Conservation (phyloP, 1,140 invertebrate genomes). For the Pseudomyrmex gracilis region DNA sequence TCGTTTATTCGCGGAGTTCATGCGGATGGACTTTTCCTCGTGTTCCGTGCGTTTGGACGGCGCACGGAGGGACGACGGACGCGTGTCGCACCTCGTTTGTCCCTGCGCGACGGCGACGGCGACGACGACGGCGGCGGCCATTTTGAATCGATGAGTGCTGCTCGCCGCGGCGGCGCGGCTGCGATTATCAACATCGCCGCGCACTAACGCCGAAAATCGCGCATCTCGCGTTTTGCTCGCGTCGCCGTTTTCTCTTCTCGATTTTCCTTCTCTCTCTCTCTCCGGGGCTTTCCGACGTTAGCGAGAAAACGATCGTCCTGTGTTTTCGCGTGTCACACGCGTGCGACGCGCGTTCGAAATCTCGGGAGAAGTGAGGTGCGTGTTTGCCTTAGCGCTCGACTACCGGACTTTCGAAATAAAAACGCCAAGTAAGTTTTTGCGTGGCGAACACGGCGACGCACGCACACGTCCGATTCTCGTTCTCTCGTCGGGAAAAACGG, state of each 20-base stretch:
- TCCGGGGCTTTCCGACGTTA: too few relatives aligned
- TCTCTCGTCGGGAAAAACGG: too few relatives aligned
- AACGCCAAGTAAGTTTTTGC: too few relatives aligned
- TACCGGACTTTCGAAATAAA: too few relatives aligned
- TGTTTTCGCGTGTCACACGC: too few relatives aligned
- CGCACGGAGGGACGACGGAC: neutral
- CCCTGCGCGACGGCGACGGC: too few relatives aligned
- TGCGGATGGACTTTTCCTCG: neutral
- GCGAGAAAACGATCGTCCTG: too few relatives aligned
- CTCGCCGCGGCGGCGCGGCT: slow-evolving; percentile 59
- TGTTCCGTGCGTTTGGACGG: neutral
- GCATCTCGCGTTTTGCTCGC: slow-evolving; percentile 16
- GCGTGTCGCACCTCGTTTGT: slow-evolving; percentile 1
- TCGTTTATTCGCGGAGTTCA: neutral
- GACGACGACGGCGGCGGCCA: slow-evolving; percentile 70
- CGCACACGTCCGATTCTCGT: too few relatives aligned
- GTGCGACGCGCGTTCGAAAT: neutral
- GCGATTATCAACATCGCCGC: slow-evolving; percentile 62
- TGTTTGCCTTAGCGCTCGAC: too few relatives aligned
- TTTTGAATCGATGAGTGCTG: slow-evolving; percentile 72
- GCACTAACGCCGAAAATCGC: slow-evolving; percentile 57
- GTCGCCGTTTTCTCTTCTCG: neutral
- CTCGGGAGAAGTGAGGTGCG: too few relatives aligned
- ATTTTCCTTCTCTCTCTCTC: too few relatives aligned
- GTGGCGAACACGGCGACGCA: too few relatives aligned